These are phyloP conservation scores for Amphiprion clarkii DNA, from an alignment of 2,797 vertebrate species.

Conservation along the genomic window DNA sequence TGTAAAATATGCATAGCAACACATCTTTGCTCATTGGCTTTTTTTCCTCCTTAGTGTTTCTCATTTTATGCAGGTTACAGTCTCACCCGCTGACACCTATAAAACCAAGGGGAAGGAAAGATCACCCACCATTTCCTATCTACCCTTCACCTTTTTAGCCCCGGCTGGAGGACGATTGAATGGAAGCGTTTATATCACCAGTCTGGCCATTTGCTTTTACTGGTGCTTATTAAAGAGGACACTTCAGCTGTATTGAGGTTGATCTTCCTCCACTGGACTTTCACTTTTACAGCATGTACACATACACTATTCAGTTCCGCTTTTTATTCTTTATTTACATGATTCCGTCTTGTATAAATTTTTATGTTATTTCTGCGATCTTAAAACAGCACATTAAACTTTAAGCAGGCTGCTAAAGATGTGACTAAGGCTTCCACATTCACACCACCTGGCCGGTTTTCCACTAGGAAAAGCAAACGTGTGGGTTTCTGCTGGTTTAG, in stretches of 20 bases:
- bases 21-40: conserved; percentile 37
- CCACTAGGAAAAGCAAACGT: neutral
- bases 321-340: conserved; percentile 26
- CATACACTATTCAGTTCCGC: neutral
- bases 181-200: conserved; percentile 43
- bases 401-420: conserved; percentile 50
- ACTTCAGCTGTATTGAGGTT: conserved; percentile 5
- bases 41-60: conserved; percentile 19
- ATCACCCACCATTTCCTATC: conserved; percentile 5
- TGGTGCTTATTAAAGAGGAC: conserved; percentile 65
- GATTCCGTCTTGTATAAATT: conserved; percentile 11
- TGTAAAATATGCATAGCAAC: conserved; percentile 74
- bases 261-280: conserved; percentile 10
- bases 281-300: neutral
- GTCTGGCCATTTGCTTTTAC: conserved; percentile 65
- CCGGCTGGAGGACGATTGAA: conserved; percentile 34
- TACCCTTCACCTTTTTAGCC: conserved; percentile 58
- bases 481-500: conserved; percentile 9
- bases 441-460: conserved; percentile 28
- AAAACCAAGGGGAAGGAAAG: conserved; percentile 31
- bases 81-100: conserved; percentile 54
- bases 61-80: conserved; percentile 65
- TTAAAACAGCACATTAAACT: conserved; percentile 46
- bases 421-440: conserved; percentile 8
- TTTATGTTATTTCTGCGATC: conserved; percentile 21